Evolutionary conservation across 2,888 invertebrate genomes (phyloP).

Genomic region (Cetonia aurata): DNA sequence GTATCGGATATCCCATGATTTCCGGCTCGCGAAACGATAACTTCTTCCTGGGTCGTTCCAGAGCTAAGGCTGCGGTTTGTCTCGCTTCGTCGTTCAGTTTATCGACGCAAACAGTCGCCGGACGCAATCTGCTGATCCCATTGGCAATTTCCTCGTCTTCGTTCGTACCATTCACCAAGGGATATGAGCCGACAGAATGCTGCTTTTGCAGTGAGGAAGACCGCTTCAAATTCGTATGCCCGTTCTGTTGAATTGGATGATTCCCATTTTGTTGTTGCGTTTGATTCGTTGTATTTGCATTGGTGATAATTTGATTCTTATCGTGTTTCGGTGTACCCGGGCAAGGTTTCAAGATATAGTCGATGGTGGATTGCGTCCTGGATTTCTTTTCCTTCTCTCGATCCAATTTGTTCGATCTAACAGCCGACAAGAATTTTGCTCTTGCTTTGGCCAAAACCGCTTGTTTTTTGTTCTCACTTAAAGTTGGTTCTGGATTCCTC

Average conservation of each 20-base stretch:
- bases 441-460: constrained; percentile 64
- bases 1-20: constrained; percentile 63
- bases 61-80: constrained; percentile 65
- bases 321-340: constrained; percentile 60
- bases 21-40: constrained; percentile 90
- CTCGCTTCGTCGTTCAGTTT: constrained; percentile 61
- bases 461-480: constrained; percentile 67
- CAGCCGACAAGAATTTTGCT: constrained; percentile 59
- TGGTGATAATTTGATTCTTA: constrained; percentile 58
- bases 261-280: constrained; percentile 47
- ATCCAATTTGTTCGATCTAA: constrained; percentile 50
- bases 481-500: constrained; percentile 60
- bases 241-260: constrained; percentile 25
- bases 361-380: constrained; percentile 66
- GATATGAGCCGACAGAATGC: constrained; percentile 63
- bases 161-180: constrained; percentile 59
- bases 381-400: constrained; percentile 58
- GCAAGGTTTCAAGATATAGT: constrained; percentile 67
- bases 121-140: constrained; percentile 57
- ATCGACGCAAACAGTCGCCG: constrained; percentile 62
- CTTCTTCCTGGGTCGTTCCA: constrained; percentile 83
- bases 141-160: constrained; percentile 53
- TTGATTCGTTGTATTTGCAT: constrained; percentile 44
- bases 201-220: constrained; percentile 60
- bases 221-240: constrained; percentile 45